Base-by-base conservation (phyloP, 1,140 invertebrate species). In the Drosophila micromelanica region DNA sequence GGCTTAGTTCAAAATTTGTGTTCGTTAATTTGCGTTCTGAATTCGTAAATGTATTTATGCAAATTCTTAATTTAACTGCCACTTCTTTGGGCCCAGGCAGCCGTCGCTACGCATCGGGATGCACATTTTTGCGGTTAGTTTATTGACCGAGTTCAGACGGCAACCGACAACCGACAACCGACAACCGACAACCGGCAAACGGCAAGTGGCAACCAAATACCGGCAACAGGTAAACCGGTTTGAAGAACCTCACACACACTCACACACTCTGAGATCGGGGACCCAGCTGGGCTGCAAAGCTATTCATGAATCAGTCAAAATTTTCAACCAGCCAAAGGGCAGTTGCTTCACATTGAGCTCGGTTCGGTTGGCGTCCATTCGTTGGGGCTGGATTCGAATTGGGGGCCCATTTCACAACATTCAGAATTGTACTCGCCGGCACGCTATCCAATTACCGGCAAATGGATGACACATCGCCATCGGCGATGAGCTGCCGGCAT, bases 71-170 rank as follows among this genome's bases (percentile, higher is more conserved):
- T 68, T 73, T 73, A 68, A 73, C 23, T 61, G 63, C 56, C 40
- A 57, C 17, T 13, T 46, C 6, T 37, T n/a, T 7, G 15, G 20
- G 20, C 2, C 20, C 20, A 23, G 20, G 2, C 20, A 20, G n/a
- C 17, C 17, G 37, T 48, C 23, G 32, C 43, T 20, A 23, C 40
- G 13, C 62, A 38, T 48, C 15, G 63, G 71, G 45, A 72, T 76
- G 56, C 55, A 63, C 79, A 82, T 81, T 74, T 85, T 64, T 78
- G 82, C 67, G 75, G 71, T 87, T 81, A 78, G 81, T 86, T 86
- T 86, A 87, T 87, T 78, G 81, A 64, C 81, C 78, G 67, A 86
- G 75, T 80, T 68, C 71, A 46, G 43, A 23, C 57, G 46, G 48
- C 57, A 38, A 9, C n/a, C 20, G 43, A 15, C 37, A 77, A 63